These are phyloP conservation scores for Idaea aversata DNA, from an alignment of 2,888 invertebrate genomes.

Conservation along the genomic window DNA sequence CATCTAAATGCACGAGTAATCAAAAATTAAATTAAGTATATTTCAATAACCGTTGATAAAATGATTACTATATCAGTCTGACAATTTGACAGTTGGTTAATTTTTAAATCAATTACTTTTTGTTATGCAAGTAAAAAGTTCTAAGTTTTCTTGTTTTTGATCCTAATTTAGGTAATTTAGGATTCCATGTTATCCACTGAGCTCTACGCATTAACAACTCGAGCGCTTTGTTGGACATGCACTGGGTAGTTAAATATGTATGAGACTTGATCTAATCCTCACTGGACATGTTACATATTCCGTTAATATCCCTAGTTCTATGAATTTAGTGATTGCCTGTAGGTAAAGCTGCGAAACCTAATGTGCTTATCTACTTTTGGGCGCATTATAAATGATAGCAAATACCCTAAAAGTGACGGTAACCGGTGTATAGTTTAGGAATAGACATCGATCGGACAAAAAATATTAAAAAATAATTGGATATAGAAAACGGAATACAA, in stretches of 20 bases:
- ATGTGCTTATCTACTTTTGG: neutral
- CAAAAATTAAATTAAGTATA: too few species aligned
- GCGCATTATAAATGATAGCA: neutral
- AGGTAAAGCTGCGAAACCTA: neutral
- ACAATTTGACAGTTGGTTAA: too few species aligned
- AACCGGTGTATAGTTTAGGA: too few species aligned
- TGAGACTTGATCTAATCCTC: neutral
- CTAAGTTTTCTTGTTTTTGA: neutral
- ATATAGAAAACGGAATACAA: too few species aligned
- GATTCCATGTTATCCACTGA: neutral
- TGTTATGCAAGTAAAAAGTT: too few species aligned
- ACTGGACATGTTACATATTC: neutral
- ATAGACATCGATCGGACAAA: too few species aligned
- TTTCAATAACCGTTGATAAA: too few species aligned
- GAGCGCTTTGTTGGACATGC: constrained; percentile 1
- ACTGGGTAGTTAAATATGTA: neutral
- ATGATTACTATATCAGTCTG: too few species aligned
- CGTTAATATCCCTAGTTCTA: neutral
- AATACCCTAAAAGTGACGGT: neutral
- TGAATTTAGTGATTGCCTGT: neutral
- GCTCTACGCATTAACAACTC: neutral
- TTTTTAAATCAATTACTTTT: too few species aligned
- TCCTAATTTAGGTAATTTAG: neutral
- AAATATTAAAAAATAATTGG: too few species aligned
- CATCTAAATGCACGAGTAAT: too few species aligned